Evolutionary conservation across 2,113 vertebrate species (phyloP).

Genomic region (Phoxinus phoxinus): DNA sequence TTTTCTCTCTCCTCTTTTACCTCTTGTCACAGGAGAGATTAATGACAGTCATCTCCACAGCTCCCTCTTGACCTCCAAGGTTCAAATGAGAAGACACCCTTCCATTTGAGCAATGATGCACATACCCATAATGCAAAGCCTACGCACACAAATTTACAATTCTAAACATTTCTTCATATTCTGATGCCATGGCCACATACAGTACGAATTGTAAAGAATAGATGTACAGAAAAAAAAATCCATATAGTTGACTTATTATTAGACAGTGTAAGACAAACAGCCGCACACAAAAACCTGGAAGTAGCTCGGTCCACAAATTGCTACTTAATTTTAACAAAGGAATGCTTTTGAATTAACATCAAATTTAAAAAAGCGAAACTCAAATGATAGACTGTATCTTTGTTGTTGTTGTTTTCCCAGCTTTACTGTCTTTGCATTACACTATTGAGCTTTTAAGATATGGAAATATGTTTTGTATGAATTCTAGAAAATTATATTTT

Average conservation of each 20-base stretch:
- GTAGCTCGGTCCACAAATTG: background rate
- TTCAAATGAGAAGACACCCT: constrained; percentile 61
- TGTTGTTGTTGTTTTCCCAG: background rate
- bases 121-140: constrained; percentile 9
- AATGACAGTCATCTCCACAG: constrained; percentile 80
- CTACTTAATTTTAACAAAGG: constrained; percentile 22
- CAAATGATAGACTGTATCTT: background rate
- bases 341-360: constrained; percentile 13
- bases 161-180: background rate
- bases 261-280: background rate
- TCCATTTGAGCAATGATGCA: constrained; percentile 62
- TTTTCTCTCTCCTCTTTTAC: constrained; percentile 30
- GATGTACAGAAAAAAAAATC: background rate
- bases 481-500: background rate
- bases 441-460: background rate
- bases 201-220: background rate
- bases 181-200: background rate
- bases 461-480: background rate
- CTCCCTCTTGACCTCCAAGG: constrained; percentile 73
- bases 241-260: background rate
- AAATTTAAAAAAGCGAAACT: background rate
- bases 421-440: background rate
- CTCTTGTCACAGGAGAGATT: constrained; percentile 77
- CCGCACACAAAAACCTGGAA: background rate
- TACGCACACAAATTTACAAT: background rate